These are phyloP conservation scores for Pleuronectes platessa DNA, from an alignment of 2,113 vertebrate genomes.

Conservation along the genomic window DNA sequence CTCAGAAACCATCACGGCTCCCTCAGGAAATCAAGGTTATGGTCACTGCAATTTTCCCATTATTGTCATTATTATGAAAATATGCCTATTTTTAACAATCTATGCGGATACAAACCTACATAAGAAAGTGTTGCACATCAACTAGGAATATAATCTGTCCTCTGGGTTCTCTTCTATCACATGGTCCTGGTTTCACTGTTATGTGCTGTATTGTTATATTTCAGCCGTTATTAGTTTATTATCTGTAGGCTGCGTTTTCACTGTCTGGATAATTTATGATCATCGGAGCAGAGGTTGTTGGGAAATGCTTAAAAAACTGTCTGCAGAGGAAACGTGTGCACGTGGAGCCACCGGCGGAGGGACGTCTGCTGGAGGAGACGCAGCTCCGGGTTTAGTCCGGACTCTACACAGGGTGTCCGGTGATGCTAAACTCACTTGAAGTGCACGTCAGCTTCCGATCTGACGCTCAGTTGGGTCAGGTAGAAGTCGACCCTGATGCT, in stretches of 20 bases:
- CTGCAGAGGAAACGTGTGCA: not conserved
- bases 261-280: constrained; percentile 10
- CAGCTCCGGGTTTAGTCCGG: too few species aligned
- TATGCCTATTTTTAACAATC: not conserved
- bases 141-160: not conserved
- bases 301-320: constrained; percentile 5
- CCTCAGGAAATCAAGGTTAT: constrained; percentile 26
- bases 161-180: not conserved
- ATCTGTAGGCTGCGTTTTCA: not conserved
- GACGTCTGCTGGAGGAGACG: too few species aligned
- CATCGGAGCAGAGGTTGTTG: not conserved
- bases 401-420: too few species aligned
- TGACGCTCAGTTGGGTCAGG: not conserved
- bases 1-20: constrained; percentile 6
- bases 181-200: not conserved
- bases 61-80: constrained; percentile 1
- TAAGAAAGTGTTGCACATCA: too few species aligned
- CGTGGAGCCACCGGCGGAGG: not conserved
- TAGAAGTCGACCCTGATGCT: not conserved
- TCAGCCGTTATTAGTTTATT: not conserved
- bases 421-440: too few species aligned
- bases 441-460: not conserved
- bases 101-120: not conserved
- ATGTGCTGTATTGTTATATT: not conserved
- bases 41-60: constrained; percentile 4